Evolutionary conservation across 2,888 invertebrate species (phyloP), one percentile per base, ranked within the genome.

Genomic region (Meiosimyza platycephala): DNA sequence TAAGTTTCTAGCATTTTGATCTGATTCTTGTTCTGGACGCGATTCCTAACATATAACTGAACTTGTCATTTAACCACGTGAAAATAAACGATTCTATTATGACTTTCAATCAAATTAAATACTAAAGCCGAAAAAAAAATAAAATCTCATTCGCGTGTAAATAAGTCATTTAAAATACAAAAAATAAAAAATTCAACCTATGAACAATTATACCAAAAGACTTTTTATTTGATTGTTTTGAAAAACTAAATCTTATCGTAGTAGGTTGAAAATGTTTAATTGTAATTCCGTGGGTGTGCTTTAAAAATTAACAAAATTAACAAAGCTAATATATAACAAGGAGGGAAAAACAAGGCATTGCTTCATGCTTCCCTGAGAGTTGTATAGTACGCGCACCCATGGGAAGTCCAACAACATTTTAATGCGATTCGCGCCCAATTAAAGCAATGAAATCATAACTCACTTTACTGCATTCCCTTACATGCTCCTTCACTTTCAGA

Each of bases 171-270:
- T n/a, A n/a, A 62, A 16, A 40, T 4, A 40, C 5, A n/a, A 33
- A 47, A 50, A 64, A 51, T 2, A n/a, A 33, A 47, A 50, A 64
- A 51, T 2, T 11, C 50, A 64, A 15, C n/a, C 12, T 28, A 28
- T 28, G 18, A 50, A 50, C 16, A 28, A 50, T 64, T 64, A 16
- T 64, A 6, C 9, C 6, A 64, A 18, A 51, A 50, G 64, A 51
- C 64, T n/a, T 64, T 64, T 51, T 7, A 28, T 51, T 15, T 64
- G 13, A 51, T 64, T 22, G 64, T 50, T 50, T 62, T 15, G 16
- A 16, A 62, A 48, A 64, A 51, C 15, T 6, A 64, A 64, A 64
- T 64, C 64, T 64, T 64, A 51, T 22, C 64, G 40, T 7, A 40
- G 40, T 40, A 40, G 40, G 40, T 40, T 9, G 6, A 40, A 40